Evolutionary conservation across 2,888 invertebrate genomes (phyloP).

Genomic region (Tenthredo mesomela): DNA sequence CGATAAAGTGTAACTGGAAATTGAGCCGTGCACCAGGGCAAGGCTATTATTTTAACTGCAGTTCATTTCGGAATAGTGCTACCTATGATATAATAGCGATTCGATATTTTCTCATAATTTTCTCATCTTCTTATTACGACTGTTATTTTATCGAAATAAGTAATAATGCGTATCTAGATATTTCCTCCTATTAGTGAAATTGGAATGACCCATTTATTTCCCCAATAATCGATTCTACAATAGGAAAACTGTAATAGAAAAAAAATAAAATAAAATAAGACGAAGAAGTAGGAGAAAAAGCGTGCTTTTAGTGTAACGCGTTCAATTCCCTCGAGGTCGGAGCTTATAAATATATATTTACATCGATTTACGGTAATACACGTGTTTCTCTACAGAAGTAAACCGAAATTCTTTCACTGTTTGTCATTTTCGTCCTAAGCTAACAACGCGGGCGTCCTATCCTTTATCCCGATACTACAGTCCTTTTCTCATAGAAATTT

Average conservation of each 20-base stretch:
- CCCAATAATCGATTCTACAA: background rate
- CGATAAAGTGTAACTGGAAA: slow-evolving; percentile 44
- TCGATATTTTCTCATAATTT: background rate
- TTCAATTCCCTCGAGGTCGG: background rate
- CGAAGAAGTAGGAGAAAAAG: background rate
- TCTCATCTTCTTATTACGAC: background rate
- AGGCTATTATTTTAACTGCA: slow-evolving; percentile 42
- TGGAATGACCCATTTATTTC: background rate
- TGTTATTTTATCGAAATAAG: too few relatives aligned
- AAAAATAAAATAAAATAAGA: background rate
- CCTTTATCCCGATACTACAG: slow-evolving; percentile 38
- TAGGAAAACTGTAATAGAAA: background rate
- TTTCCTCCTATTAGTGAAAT: background rate
- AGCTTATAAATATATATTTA: slow-evolving; percentile 3
- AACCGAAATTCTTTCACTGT: slow-evolving; percentile 63
- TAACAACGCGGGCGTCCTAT: slow-evolving; percentile 64
- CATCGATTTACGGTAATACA: slow-evolving; percentile 60
- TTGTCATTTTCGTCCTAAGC: slow-evolving; percentile 70
- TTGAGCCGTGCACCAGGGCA: slow-evolving; percentile 31
- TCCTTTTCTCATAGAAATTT: background rate
- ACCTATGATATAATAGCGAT: background rate
- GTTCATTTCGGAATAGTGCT: slow-evolving; percentile 9
- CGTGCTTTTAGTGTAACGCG: background rate
- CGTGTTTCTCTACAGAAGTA: slow-evolving; percentile 62
- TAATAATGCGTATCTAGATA: too few relatives aligned